These are phyloP conservation scores for Nomada ruficornis DNA, from an alignment of 2,888 invertebrate genomes.

Conservation along the genomic window DNA sequence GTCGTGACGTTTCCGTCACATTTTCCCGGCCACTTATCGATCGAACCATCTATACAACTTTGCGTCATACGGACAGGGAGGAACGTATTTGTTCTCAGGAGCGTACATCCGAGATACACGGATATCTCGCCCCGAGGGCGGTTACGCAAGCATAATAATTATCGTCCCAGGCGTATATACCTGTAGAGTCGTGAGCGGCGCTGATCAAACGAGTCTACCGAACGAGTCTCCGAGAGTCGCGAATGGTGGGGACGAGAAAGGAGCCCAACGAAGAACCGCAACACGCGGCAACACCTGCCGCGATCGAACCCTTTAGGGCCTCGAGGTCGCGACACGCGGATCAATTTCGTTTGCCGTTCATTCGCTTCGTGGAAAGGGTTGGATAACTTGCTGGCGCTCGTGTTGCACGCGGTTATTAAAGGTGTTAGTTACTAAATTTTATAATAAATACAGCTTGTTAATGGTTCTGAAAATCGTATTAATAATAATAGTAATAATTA, in stretches of 20 bases:
- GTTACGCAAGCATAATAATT: slow-evolving; percentile 77
- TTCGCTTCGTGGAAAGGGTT: background rate
- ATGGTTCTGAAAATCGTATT: too few relatives aligned
- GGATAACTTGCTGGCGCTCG: background rate
- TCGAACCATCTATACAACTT: too few relatives aligned
- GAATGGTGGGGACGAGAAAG: slow-evolving; percentile 55
- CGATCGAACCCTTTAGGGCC: slow-evolving; percentile 48
- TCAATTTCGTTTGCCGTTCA: slow-evolving; percentile 49
- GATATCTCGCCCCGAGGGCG: slow-evolving; percentile 71
- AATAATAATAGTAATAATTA: too few relatives aligned
- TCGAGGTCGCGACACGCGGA: slow-evolving; percentile 67
- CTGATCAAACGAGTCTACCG: slow-evolving; percentile 75
- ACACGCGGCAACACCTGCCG: slow-evolving; percentile 69
- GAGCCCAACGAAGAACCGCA: slow-evolving; percentile 42
- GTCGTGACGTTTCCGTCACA: too few relatives aligned
- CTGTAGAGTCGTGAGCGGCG: slow-evolving; percentile 72
- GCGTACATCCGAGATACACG: slow-evolving; percentile 58
- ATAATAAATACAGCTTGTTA: too few relatives aligned
- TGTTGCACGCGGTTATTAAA: too few relatives aligned
- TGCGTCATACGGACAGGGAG: too few relatives aligned
- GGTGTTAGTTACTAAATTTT: too few relatives aligned
- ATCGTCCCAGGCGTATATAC: slow-evolving; percentile 64
- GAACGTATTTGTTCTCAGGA: slow-evolving; percentile 53
- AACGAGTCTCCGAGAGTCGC: slow-evolving; percentile 65
- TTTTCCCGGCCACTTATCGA: too few relatives aligned